Conservation (phyloP, 2,888 invertebrate species). For the Heliconius cydno region DNA sequence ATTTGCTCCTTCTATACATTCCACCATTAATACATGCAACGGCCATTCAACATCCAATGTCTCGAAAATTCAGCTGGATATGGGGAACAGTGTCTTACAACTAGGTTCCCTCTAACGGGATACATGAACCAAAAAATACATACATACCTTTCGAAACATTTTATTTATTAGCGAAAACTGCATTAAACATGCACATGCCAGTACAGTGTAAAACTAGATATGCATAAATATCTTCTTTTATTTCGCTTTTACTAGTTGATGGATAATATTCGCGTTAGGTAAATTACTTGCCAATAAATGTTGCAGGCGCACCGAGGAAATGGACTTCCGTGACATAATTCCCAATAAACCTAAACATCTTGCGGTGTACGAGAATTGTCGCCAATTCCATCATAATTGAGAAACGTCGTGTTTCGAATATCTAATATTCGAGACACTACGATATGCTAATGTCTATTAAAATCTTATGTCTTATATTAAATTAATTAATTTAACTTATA, state of each 20-base stretch:
- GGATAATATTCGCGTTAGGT: slow-evolving; percentile 23
- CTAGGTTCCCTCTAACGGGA: neutral
- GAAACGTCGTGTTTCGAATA: slow-evolving; percentile 3
- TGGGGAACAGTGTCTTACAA: neutral
- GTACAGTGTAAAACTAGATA: neutral
- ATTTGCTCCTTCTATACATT: no score
- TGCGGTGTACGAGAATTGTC: slow-evolving; percentile 16
- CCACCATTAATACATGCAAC: no score
- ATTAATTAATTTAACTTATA: no score
- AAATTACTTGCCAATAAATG: slow-evolving; percentile 35
- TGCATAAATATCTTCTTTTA: neutral
- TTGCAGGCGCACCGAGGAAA: slow-evolving; percentile 33
- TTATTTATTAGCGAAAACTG: neutral
- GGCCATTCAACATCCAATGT: neutral
- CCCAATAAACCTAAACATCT: slow-evolving; percentile 35
- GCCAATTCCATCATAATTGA: slow-evolving; percentile 17
- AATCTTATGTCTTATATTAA: no score
- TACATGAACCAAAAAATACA: neutral
- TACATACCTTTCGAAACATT: neutral
- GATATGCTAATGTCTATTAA: no score
- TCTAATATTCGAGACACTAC: neutral
- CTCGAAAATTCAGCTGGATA: neutral
- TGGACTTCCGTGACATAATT: slow-evolving; percentile 39
- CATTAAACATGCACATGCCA: neutral
- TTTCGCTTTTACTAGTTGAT: neutral